Evolutionary conservation across 2,888 invertebrate genomes (phyloP).

Genomic region (Epinotia ramella): DNA sequence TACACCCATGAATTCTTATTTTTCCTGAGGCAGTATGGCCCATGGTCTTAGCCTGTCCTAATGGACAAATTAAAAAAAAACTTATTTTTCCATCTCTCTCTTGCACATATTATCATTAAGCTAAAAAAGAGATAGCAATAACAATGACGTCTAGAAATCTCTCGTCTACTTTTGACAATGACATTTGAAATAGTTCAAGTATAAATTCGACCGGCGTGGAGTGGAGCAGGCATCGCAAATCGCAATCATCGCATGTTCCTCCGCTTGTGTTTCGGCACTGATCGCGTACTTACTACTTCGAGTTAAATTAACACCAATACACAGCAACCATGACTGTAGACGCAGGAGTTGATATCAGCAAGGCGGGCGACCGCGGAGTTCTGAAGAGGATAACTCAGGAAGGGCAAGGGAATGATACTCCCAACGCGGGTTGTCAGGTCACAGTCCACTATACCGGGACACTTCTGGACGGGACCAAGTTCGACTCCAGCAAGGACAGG

Average conservation of each 20-base stretch:
- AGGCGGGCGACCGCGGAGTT: conserved; percentile 88
- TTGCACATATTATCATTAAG: neutral
- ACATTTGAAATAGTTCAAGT: too few species aligned
- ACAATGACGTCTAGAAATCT: conserved; percentile 54
- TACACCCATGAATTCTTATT: neutral
- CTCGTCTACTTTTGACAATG: conserved; percentile 41
- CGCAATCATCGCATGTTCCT: conserved; percentile 23
- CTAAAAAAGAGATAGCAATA: conserved; percentile 22
- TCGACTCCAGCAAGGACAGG: conserved; percentile 96
- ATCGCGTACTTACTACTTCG: neutral
- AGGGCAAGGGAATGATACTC: conserved; percentile 90
- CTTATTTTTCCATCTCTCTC: too few species aligned
- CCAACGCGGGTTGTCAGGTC: conserved; percentile 88
- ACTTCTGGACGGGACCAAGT: conserved; percentile 93
- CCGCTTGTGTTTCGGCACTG: conserved; percentile 13
- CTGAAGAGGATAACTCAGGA: conserved; percentile 90
- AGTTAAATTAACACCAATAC: conserved; percentile 5
- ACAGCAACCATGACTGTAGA: conserved; percentile 70
- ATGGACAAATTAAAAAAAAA: too few species aligned
- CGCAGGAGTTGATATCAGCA: conserved; percentile 76
- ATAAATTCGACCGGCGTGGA: conserved; percentile 47
- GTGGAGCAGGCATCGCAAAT: conserved; percentile 36
- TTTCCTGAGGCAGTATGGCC: neutral
- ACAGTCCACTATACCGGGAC: conserved; percentile 96
- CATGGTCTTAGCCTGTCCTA: too few species aligned